Evolutionary conservation across 2,797 vertebrate species (phyloP), one percentile per base, ranked within the genome.

Genomic region (Myioborus melanocephalus): DNA sequence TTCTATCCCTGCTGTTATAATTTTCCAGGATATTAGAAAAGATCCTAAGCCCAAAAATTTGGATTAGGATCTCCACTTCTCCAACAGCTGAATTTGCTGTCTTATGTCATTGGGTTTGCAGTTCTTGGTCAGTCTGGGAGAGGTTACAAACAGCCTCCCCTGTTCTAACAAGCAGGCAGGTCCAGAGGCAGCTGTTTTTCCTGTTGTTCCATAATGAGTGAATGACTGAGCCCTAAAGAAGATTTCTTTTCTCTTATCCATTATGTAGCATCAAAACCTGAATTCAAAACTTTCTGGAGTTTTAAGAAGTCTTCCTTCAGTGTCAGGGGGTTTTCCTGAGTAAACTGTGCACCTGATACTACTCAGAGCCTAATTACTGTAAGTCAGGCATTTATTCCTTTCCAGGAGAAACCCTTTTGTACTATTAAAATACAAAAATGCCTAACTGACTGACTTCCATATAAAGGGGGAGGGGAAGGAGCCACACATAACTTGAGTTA

Each of bases 401-500:
- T 92, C 71, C 57, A 70, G 4, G 3, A 66, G 37, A 92, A 92
- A 83, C 21, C 10, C 49, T 89, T 96, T 95, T 90, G 59, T 89
- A 34, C 59, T 93, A 82, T 84, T 86, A 95, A 93, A 90, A 84
- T 93, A 94, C 57, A 93, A 79, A 96, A 91, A 82, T 71, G 44
- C 83, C 70, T 64, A 53, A 86, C 79, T 90, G 90, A 83, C 78
- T 90, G 85, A 80, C 57, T 96, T 92, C 72, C 61, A 79, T 59
- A 77, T 65, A 92, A 90, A 95, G 73, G 64, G 70, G 83, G 69
- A 77, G 21, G 49, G 60, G 66, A 92, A 90, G 49, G 52, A 95
- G 34, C 60, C 91, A 65, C 89, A 83, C 93, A 89, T 85, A 97
- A 78, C 83, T 86, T 92, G 82, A 82, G 53, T 95, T 97, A 96